Conservation (phyloP, 2,797 vertebrate genomes). For the Pantherophis vulpinus region DNA sequence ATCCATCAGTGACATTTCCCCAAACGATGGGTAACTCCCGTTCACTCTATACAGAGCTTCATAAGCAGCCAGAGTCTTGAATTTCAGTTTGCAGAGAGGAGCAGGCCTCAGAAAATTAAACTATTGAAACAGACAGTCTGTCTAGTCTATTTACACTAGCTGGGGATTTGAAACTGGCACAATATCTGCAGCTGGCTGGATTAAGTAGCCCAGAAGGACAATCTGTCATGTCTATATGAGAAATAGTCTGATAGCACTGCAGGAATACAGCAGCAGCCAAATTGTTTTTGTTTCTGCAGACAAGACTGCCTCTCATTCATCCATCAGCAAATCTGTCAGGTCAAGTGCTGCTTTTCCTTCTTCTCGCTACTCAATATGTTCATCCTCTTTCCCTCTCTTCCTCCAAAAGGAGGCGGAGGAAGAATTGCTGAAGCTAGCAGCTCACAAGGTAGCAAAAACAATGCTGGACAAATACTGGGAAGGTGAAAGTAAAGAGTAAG, state of each 20-base stretch:
- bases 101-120: not conserved
- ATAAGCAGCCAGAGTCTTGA: conserved; percentile 14
- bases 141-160: not conserved
- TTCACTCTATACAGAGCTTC: conserved; percentile 34
- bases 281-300: too few species aligned
- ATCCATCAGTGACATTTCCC: not conserved
- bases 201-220: not conserved
- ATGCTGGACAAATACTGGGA: not conserved
- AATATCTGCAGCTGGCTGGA: not conserved
- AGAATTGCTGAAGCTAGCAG: not conserved
- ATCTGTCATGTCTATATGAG: too few species aligned
- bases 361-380: not conserved
- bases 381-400: too few species aligned
- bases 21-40: not conserved
- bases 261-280: not conserved
- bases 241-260: not conserved
- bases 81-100: conserved; percentile 1
- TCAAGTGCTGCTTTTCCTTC: not conserved
- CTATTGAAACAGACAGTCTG: not conserved
- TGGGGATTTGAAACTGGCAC: not conserved
- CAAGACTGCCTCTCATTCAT: not conserved
- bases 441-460: not conserved
- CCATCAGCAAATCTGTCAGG: not conserved
- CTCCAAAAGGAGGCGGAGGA: not conserved
- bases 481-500: too few species aligned